Conservation (phyloP, 2,113 vertebrate genomes). For the Oxyruncus cristatus region DNA sequence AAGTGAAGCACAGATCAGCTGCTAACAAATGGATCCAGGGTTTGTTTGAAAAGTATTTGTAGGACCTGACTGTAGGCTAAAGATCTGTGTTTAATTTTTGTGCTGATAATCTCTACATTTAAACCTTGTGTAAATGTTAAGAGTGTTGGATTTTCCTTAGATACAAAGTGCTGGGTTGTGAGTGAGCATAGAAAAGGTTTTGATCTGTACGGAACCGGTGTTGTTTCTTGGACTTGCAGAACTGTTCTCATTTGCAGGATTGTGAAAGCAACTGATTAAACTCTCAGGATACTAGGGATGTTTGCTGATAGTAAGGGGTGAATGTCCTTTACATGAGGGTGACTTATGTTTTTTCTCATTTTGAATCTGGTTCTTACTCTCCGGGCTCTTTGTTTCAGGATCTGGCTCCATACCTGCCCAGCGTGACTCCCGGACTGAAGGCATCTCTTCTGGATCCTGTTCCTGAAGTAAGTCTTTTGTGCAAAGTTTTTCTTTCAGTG, state of each 20-base stretch:
- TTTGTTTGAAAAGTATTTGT: constrained; percentile 11
- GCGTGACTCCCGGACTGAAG: constrained; percentile 95
- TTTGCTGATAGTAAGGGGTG: not conserved
- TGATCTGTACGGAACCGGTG: not conserved
- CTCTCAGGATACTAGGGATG: not conserved
- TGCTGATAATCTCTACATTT: not conserved
- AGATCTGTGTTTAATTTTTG: constrained; percentile 16
- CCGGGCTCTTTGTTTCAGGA: constrained; percentile 75
- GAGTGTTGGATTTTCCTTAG: not conserved
- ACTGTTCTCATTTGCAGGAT: not conserved
- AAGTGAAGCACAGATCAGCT: not conserved
- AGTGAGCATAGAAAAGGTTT: not conserved
- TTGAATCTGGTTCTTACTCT: not conserved
- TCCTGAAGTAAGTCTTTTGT: constrained; percentile 84
- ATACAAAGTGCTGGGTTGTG: not conserved
- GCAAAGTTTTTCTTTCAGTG: not conserved
- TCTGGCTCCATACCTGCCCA: constrained; percentile 94
- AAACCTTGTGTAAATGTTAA: constrained; percentile 35
- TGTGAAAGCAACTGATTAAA: not conserved
- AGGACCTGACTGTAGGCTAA: not conserved
- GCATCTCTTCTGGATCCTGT: constrained; percentile 94
- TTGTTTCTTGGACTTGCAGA: not conserved
- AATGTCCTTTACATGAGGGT: not conserved
- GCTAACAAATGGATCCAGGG: not conserved
- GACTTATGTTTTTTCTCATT: not conserved